Base-by-base conservation (phyloP, 2,888 invertebrate genomes). In the Odontocerum albicorne region DNA sequence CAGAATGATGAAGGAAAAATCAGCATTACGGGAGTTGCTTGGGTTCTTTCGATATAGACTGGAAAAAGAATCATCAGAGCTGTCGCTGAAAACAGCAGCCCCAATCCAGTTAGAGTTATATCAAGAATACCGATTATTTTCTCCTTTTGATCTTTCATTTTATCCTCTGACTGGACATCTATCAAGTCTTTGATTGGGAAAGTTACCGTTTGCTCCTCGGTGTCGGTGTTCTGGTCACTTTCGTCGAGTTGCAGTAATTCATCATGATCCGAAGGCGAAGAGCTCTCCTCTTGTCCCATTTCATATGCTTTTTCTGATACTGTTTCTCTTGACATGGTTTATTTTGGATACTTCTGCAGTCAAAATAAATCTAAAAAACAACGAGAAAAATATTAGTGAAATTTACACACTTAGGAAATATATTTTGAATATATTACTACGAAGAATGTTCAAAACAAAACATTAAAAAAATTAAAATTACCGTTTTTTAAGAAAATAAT, bases 41-140 rank as follows among this genome's bases (percentile, higher is more conserved):
- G 66, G 4, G 63, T 63, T 60, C 66, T 67, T 7, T 76, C 74
- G 49, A 75, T 66, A 66, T 81, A 82, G 35, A 80, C 66, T 12
- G 82, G 82, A 59, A 79, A 68, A 52, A 74, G 66, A 62, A 81
- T 75, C 62, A 81, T 66, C 20, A 81, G 65, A 22, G 70, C 67
- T 47, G 78, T 73, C 17, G 80, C 71, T 16, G 80, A 76, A 32
- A 75, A 55, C 50, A 79, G 66, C 51, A 79, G 68, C 15, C 69
- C 62, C 13, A 71, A 54, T 44, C 79, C 74, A 12, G 74, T 71
- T n/a, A 68, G 66, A 31, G 17, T 12, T 3, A 55, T 17, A 19
- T 49, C 49, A 7, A n/a, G 17, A 4, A 12, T 20, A 16, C 35
- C 19, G 7, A 33, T n/a, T 4, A 10, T n/a, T 17, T 44, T 31